Base-by-base conservation (phyloP, 2,888 invertebrate species). In the Zelleria hepariella region DNA sequence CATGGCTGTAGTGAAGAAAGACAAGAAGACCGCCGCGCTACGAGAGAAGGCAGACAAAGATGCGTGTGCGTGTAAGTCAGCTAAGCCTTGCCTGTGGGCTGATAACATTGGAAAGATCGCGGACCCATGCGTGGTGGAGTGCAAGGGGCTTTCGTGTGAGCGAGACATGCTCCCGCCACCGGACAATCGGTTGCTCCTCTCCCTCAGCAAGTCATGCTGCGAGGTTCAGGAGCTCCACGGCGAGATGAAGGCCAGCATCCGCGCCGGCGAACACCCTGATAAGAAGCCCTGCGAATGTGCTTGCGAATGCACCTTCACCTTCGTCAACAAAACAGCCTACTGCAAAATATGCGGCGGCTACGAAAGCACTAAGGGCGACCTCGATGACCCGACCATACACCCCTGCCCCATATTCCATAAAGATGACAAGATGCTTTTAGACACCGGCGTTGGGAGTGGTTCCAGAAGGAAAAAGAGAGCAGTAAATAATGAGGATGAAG, bases 381-480 rank as follows among this genome's bases (percentile, higher is more conserved):
- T 76, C 47, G 60, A 67, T 1, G 64, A 62, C 8, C 66, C 63
- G 20, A 67, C 70, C 60, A 75, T 80, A n/a, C 77, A 74, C 62
- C 85, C 86, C 0, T 88, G 88, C 68, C 87, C 88, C 1, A 68
- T 84, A 48, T 87, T 66, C 66, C 84, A 87, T 62, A 86, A 85
- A 61, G 73, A 73, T 62, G 63, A 83, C 74, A 64, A 58, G 73
- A n/a, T 78, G 76, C 70, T 15, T 42, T 15, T 15, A 42, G 15
- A 42, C n/a, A n/a, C n/a, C n/a, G n/a, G n/a, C n/a, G n/a, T n/a
- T n/a, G 32, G 15, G 32, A 42, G 15, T 2, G 32, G 15, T 42
- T 10, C 15, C 66, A 59, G 81, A 70, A 62, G 42, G 18, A 80
- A 69, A 62, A 58, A 23, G 57, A 24, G 20, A 59, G 42, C 18